These are phyloP conservation scores for Quadriops clusia DNA, from an alignment of 2,888 invertebrate species.

Conservation along the genomic window DNA sequence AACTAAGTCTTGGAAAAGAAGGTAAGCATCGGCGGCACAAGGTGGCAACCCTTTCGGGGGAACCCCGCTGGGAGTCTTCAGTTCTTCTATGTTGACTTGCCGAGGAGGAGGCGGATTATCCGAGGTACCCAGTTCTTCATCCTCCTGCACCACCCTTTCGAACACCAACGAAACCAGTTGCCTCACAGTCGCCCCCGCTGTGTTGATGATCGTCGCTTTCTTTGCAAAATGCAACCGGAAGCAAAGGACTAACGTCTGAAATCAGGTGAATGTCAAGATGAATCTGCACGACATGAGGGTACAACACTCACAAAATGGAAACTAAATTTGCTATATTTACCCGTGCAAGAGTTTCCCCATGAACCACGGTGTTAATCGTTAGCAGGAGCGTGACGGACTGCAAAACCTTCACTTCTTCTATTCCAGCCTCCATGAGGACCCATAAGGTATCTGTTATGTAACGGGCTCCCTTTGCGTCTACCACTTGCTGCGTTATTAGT, in stretches of 20 bases:
- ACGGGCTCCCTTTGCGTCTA: constrained; percentile 84
- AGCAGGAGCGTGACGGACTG: constrained; percentile 90
- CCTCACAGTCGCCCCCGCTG: constrained; percentile 94
- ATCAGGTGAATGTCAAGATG: no score
- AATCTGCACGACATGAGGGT: constrained; percentile 8
- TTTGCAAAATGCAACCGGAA: constrained; percentile 93
- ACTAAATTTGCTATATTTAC: no score
- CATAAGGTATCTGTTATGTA: constrained; percentile 89
- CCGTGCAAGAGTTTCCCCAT: constrained; percentile 88
- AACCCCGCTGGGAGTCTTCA: constrained; percentile 61
- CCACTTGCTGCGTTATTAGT: constrained; percentile 78
- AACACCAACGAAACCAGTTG: constrained; percentile 89
- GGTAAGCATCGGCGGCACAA: constrained; percentile 87
- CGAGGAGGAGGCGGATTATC: constrained; percentile 21
- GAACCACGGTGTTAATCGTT: constrained; percentile 90
- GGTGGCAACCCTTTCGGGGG: constrained; percentile 76
- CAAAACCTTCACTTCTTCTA: constrained; percentile 90
- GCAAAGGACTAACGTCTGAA: constrained; percentile 83
- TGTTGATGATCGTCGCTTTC: constrained; percentile 90
- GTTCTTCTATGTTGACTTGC: constrained; percentile 63
- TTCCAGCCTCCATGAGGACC: constrained; percentile 86
- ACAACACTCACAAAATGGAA: no score
- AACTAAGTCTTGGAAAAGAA: constrained; percentile 94
- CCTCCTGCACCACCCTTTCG: constrained; percentile 70
- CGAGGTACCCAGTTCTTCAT: constrained; percentile 38